Evolutionary conservation across 2,888 invertebrate genomes (phyloP).

Genomic region (Craniophora ligustri): DNA sequence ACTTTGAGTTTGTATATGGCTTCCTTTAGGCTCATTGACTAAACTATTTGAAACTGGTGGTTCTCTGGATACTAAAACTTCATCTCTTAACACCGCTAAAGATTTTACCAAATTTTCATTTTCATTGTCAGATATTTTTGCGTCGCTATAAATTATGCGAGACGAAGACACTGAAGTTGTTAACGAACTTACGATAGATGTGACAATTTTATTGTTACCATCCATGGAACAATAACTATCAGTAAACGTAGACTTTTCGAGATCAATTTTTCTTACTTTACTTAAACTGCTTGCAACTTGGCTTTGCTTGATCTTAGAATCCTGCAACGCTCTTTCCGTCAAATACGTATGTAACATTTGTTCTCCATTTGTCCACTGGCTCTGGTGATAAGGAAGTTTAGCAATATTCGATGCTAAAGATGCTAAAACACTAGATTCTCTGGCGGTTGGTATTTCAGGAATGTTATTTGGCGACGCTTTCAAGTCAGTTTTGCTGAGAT

Average conservation of each 20-base stretch:
- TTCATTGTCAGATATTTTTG: conserved; percentile 60
- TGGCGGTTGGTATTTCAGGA: conserved; percentile 89
- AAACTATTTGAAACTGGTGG: conserved; percentile 45
- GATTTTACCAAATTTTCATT: conserved; percentile 52
- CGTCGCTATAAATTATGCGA: conserved; percentile 52
- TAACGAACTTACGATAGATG: conserved; percentile 52
- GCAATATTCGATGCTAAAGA: conserved; percentile 90
- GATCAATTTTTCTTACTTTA: conserved; percentile 76
- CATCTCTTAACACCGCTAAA: conserved; percentile 61
- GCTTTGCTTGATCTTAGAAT: conserved; percentile 92
- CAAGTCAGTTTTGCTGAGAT: conserved; percentile 81
- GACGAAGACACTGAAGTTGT: conserved; percentile 55
- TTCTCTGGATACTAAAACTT: conserved; percentile 56
- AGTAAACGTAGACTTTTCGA: conserved; percentile 68
- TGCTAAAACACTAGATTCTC: conserved; percentile 89
- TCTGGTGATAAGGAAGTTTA: conserved; percentile 87
- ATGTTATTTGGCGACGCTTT: conserved; percentile 69
- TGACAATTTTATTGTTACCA: conserved; percentile 53
- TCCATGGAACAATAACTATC: conserved; percentile 65
- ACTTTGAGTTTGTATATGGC: conserved; percentile 64
- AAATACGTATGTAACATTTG: conserved; percentile 92
- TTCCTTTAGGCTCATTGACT: conserved; percentile 65
- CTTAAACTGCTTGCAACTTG: conserved; percentile 81
- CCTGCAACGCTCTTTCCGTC: conserved; percentile 91
- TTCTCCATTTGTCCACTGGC: conserved; percentile 89